Base-by-base conservation (phyloP, 2,797 vertebrate species). In the Thaleichthys pacificus region DNA sequence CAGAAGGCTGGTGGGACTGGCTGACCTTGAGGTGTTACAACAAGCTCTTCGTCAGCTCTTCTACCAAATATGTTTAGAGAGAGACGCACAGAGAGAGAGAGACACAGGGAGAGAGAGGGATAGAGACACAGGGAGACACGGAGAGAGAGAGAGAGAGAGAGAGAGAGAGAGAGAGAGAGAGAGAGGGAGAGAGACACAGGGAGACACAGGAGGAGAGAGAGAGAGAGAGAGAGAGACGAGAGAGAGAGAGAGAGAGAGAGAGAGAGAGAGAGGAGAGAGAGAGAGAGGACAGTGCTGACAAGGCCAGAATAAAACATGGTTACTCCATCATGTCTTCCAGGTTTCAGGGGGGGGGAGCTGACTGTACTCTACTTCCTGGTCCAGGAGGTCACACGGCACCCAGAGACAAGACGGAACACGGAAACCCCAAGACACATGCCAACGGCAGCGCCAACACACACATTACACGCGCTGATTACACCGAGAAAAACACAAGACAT, bases 1-100 rank as follows among this genome's bases (percentile, higher is more conserved):
- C 65, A 22, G 89, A 89, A 82, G 84, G 89, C 81, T 84, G 83
- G 85, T 82, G 74, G 85, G 87, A 87, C 89, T 90, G 89, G 91
- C 90, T 91, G 91, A 92, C 91, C 90, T 92, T 92, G 90, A 88
- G 85, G 90, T 91, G 91, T 91, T 92, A 90, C 90, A 91, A 92
- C 91, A 91, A 88, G 88, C 88, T 90, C 90, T 90, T 88, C 81
- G 88, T 91, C 90, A 91, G 90, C 89, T 90, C 89, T 91, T 91
- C 90, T 84, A 86, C 89, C 88, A 90, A 91, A 89, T 90, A 89
- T 90, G 89, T 92, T 92, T 90, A 91, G 77, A 80, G 82, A 83
- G 73, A 32, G 28, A 61, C 35, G 12, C 0, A 47, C 62, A 79
- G 71, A 61, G 42, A 79, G 72, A 74, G 32, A 64, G 75, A 64